Percentiles rank a stretch among this genome's conserved stretches.
Evolutionary conservation across 1,140 invertebrate genomes (phyloP).

Genomic region (Drosophila oshimai): DNA sequence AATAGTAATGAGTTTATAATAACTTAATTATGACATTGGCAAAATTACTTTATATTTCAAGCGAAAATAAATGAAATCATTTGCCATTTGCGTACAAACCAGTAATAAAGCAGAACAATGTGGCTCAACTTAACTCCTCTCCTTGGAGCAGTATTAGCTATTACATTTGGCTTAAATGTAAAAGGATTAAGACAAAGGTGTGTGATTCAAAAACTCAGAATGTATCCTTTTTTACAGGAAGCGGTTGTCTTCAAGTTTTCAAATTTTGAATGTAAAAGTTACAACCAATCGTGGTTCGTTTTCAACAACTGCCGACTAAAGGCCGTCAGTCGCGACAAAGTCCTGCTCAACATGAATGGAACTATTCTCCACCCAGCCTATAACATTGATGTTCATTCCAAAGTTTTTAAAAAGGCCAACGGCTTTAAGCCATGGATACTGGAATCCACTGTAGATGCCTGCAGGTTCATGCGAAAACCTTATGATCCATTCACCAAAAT

Average conservation of each 20-base stretch:
- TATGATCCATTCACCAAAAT: slow-evolving; percentile 1
- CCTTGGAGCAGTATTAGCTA: too few species aligned
- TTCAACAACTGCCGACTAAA: slow-evolving; percentile 4
- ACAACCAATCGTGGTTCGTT: slow-evolving; percentile 20
- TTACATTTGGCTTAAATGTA: too few species aligned
- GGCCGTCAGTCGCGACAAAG: slow-evolving; percentile 2
- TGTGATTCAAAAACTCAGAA: too few species aligned
- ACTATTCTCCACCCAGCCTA: not conserved
- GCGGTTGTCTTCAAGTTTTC: not conserved
- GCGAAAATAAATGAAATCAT: too few species aligned
- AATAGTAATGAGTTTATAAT: too few species aligned
- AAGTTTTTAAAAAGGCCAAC: slow-evolving; percentile 4
- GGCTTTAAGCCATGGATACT: slow-evolving; percentile 17
- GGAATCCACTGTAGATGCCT: not conserved
- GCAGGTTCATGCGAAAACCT: not conserved
- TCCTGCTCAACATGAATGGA: not conserved
- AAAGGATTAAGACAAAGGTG: too few species aligned
- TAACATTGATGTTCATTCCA: not conserved
- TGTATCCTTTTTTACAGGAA: too few species aligned
- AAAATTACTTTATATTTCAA: too few species aligned
- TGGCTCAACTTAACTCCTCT: too few species aligned
- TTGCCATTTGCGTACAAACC: too few species aligned
- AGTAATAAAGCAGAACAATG: too few species aligned
- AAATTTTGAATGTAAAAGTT: slow-evolving; percentile 1
- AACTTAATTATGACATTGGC: too few species aligned